Conservation (phyloP, 2,888 invertebrate species). For the Aethes cnicana region DNA sequence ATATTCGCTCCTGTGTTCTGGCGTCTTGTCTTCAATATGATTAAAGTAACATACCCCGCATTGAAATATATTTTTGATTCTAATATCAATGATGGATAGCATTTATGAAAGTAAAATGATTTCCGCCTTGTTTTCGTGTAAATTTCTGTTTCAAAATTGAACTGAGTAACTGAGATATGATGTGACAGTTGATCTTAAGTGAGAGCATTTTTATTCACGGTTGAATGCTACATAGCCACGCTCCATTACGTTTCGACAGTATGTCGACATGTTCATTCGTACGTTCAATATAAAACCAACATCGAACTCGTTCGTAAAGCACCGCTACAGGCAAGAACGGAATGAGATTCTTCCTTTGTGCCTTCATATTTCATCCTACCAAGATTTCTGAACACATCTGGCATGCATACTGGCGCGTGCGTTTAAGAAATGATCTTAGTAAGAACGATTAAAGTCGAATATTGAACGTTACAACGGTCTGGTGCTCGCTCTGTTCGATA, state of each 20-base stretch:
- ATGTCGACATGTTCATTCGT: conserved; percentile 40
- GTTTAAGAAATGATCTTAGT: conserved; percentile 46
- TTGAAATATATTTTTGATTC: not conserved
- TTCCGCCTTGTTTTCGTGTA: too few species aligned
- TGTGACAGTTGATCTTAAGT: conserved; percentile 2
- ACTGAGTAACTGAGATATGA: too few species aligned
- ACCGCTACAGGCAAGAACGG: conserved; percentile 58
- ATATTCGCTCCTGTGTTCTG: conserved; percentile 69
- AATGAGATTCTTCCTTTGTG: conserved; percentile 71
- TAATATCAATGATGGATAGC: too few species aligned
- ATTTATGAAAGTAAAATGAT: too few species aligned
- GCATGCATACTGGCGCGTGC: conserved; percentile 39
- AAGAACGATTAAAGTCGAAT: conserved; percentile 49
- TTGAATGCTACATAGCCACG: conserved; percentile 8
- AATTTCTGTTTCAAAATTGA: too few species aligned
- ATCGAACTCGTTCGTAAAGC: conserved; percentile 42
- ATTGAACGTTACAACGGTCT: conserved; percentile 53
- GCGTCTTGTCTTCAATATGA: conserved; percentile 42
- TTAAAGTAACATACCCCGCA: not conserved
- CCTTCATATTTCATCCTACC: conserved; percentile 68
- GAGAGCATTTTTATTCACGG: conserved; percentile 6
- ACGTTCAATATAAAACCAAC: conserved; percentile 49
- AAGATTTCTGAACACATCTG: conserved; percentile 52
- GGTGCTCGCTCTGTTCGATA: conserved; percentile 53
- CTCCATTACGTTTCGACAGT: conserved; percentile 27